phyloP scores from a whole-genome alignment of 92 coral and sea anemone species.

The Epizoanthus illoricatus region DNA sequence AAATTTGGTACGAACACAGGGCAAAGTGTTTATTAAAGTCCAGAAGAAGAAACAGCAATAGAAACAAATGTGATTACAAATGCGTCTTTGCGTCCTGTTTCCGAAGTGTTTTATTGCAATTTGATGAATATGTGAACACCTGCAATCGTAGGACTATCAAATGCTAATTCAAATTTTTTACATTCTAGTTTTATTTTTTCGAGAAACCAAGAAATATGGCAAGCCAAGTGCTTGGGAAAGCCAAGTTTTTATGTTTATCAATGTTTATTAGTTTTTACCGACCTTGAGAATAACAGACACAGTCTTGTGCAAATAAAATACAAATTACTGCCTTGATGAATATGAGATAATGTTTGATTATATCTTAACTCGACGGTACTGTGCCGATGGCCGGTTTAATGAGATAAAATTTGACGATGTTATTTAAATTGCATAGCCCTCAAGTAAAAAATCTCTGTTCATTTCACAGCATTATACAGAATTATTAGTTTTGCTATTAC shows the following conservation, averaged over 20 bases:
- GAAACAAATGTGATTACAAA: neutral
- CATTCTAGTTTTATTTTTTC: too few relatives aligned
- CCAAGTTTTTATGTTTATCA: neutral
- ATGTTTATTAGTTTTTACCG: neutral
- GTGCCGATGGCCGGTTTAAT: neutral
- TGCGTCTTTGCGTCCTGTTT: neutral
- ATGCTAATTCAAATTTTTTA: neutral
- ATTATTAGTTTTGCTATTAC: neutral
- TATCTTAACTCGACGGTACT: constrained; percentile 11
- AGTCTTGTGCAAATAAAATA: neutral
- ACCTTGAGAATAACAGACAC: neutral
- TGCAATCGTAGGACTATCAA: neutral
- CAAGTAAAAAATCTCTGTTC: neutral
- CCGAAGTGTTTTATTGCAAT: neutral
- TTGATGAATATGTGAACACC: constrained; percentile 10
- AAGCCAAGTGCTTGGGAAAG: neutral
- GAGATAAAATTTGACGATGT: constrained; percentile 4
- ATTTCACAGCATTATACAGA: neutral
- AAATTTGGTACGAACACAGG: too few relatives aligned
- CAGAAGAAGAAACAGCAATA: neutral
- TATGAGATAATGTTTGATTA: neutral
- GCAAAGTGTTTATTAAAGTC: too few relatives aligned
- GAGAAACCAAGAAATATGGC: too few relatives aligned
- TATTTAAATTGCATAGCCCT: neutral
- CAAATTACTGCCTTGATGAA: neutral